A percentile compares a stretch with the other conserved stretches of the same genome.
Conservation (phyloP, 2,888 invertebrate genomes). For the Xestia ashworthii region DNA sequence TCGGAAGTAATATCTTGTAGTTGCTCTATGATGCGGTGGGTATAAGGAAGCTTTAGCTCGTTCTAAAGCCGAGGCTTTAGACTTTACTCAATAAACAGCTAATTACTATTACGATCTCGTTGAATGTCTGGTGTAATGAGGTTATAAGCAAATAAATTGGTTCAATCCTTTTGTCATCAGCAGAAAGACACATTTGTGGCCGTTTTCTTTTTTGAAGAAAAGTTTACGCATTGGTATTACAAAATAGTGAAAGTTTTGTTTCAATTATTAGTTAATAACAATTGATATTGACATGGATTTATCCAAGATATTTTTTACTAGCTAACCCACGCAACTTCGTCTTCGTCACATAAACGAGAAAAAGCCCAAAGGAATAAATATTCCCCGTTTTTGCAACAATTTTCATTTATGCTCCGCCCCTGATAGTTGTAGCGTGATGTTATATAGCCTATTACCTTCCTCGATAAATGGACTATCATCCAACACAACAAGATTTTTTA, state of each 20-base stretch:
- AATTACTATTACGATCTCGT: conserved; percentile 6
- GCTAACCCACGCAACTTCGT: too few species aligned
- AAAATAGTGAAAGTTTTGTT: background rate
- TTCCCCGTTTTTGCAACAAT: too few species aligned
- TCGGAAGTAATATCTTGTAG: conserved; percentile 30
- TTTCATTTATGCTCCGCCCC: too few species aligned
- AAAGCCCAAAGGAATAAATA: too few species aligned
- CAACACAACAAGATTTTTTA: too few species aligned
- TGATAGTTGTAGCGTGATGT: too few species aligned
- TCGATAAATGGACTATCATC: too few species aligned
- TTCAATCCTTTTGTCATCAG: background rate
- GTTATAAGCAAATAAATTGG: conserved; percentile 2
- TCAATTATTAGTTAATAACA: background rate
- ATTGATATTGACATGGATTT: background rate
- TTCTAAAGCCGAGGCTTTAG: background rate
- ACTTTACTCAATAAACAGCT: conserved; percentile 21
- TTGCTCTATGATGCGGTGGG: background rate
- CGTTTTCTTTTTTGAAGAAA: background rate
- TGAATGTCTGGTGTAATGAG: conserved; percentile 1
- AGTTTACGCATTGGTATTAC: background rate
- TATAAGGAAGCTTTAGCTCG: background rate
- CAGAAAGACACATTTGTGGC: background rate
- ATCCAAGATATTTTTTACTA: background rate
- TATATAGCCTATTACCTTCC: too few species aligned
- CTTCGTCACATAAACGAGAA: too few species aligned